phyloP scores from a whole-genome alignment of 37 sponge, comb jelly and placozoan species.

The Oopsacas minuta region DNA sequence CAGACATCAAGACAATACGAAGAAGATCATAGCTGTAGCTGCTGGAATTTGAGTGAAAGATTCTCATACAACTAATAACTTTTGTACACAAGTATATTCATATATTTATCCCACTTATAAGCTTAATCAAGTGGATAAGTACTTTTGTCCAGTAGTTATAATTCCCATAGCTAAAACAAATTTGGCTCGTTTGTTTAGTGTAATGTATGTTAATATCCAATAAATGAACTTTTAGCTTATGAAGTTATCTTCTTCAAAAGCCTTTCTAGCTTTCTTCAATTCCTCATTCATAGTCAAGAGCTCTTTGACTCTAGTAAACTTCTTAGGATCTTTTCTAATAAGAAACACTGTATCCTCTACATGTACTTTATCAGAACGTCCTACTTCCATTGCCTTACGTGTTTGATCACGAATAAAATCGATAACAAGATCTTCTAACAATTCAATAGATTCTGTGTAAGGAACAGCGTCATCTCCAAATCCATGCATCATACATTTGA shows the following conservation, averaged over 20 bases:
- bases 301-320: conserved; percentile 77
- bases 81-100: too few species aligned
- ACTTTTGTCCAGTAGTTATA: background rate
- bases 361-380: conserved; percentile 69
- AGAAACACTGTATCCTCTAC: conserved; percentile 87
- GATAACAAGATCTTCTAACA: conserved; percentile 80
- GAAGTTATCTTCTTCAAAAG: conserved; percentile 53
- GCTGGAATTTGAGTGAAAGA: background rate
- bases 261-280: conserved; percentile 63
- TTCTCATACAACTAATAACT: too few species aligned
- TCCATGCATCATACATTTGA: conserved; percentile 92
- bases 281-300: conserved; percentile 91
- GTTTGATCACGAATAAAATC: conserved; percentile 77
- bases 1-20: background rate
- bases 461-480: conserved; percentile 92
- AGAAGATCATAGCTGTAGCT: background rate
- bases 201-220: too few species aligned
- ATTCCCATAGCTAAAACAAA: background rate
- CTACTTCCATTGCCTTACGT: conserved; percentile 75
- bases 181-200: too few species aligned
- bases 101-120: background rate
- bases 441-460: conserved; percentile 75
- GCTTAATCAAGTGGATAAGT: background rate
- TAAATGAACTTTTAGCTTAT: conserved; percentile 17
- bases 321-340: conserved; percentile 83